Conservation (phyloP, 2,113 vertebrate genomes). For the Pseudolaguvia tuberculata region DNA sequence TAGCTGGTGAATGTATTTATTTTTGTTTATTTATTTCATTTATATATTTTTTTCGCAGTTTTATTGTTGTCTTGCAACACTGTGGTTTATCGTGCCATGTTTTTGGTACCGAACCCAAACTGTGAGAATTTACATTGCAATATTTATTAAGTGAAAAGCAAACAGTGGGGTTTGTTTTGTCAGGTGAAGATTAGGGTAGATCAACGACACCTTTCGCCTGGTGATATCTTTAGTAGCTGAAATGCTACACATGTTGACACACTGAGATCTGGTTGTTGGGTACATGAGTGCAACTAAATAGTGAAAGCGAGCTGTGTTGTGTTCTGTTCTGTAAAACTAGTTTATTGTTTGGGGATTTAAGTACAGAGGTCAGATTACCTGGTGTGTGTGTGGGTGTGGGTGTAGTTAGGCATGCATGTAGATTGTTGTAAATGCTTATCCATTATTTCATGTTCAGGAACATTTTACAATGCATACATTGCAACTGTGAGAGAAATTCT, state of each 20-base stretch:
- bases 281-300: neutral
- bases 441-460: too few species aligned
- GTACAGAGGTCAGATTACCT: neutral
- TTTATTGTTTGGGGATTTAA: neutral
- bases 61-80: neutral
- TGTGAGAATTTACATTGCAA: neutral
- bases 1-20: neutral
- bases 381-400: neutral
- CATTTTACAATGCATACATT: too few species aligned
- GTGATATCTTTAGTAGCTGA: neutral
- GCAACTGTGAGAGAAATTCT: too few species aligned
- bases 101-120: neutral
- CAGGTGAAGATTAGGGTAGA: neutral
- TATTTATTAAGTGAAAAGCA: neutral
- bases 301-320: too few species aligned
- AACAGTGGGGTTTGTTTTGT: neutral
- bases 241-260: neutral
- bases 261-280: neutral
- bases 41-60: neutral
- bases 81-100: neutral
- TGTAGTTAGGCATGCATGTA: too few species aligned
- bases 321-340: neutral
- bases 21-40: too few species aligned
- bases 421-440: too few species aligned
- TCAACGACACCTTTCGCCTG: neutral